phyloP scores from a whole-genome alignment of 1,140 invertebrate genomes.

The Scaptomyza graminum region DNA sequence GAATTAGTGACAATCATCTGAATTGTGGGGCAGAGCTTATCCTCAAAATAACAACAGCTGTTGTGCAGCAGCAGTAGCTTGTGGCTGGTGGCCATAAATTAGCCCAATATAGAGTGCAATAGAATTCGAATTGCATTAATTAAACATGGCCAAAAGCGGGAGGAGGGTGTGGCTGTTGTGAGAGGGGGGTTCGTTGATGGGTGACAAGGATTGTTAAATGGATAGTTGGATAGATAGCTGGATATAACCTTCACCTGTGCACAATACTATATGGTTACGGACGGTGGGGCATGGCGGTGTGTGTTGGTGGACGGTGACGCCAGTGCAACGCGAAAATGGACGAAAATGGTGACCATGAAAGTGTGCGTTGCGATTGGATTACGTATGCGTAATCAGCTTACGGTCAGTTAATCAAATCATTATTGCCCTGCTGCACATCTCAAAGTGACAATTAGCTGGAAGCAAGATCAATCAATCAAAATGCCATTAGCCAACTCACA shows the following conservation, averaged over 20 bases:
- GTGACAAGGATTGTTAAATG: neutral
- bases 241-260: conserved; percentile 34
- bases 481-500: neutral
- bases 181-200: too few relatives aligned
- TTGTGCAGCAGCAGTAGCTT: conserved; percentile 1
- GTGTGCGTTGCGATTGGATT: conserved; percentile 38
- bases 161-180: too few relatives aligned
- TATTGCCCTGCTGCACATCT: conserved; percentile 24
- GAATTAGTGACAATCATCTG: conserved; percentile 26
- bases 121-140: conserved; percentile 48
- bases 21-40: conserved; percentile 24
- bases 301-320: too few relatives aligned
- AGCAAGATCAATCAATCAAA: conserved; percentile 5
- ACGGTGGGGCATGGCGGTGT: too few relatives aligned
- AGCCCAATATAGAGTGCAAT: conserved; percentile 45
- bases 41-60: conserved; percentile 38
- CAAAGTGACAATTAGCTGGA: conserved; percentile 17
- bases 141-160: conserved; percentile 21
- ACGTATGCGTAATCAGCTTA: conserved; percentile 64
- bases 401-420: conserved; percentile 67
- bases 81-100: conserved; percentile 44
- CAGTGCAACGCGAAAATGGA: conserved; percentile 21
- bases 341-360: conserved; percentile 14
- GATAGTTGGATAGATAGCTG: neutral
- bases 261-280: neutral